Base-by-base conservation (phyloP, 2,113 vertebrate species). In the Pteruthius melanotis region DNA sequence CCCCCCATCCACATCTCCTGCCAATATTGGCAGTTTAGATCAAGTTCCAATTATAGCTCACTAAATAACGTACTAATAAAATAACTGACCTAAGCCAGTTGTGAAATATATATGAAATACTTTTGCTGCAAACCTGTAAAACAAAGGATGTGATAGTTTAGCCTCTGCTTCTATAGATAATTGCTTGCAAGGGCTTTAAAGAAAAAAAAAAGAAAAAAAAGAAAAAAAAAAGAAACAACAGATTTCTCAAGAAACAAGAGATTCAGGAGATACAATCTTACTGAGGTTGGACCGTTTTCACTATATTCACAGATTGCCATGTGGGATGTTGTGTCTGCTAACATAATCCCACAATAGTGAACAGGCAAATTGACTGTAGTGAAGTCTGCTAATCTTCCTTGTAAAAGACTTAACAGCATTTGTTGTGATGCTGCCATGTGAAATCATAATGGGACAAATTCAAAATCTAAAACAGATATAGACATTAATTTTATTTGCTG, bases 401-500 rank as follows among this genome's bases (percentile, higher is more conserved):
- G 24, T 87, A 53, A 90, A 89, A 71, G 37, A 87, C 49, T 52
- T 71, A 68, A 30, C 18, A 68, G 49, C 49, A 26, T 71, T 92
- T 92, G 33, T 71, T 23, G 33, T 28, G 4, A 80, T 30, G 39
- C 50, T 64, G 63, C 45, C 31, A 56, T 53, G 63, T 88, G 93
- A 96, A 95, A 93, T 78, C 47, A 13, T n/a, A 60, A 61, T 39
- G 74, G 21, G 35, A 86, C 40, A 87, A 66, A 65, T 30, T 84
- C 57, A 81, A 81, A 69, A 64, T 49, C 65, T 94, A 89, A 97
- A 95, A 83, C 37, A 28, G 49, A 96, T 93, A 95, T 87, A 77
- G 92, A 68, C 79, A 84, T 95, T 95, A 35, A 66, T 70, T 89
- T 84, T 82, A 75, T 61, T 95, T 93, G 85, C 75, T 95, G 93